Evolutionary conservation across 2,797 vertebrate species (phyloP), one percentile per base, ranked within the genome.

Genomic region (Micrastur ruficollis): DNA sequence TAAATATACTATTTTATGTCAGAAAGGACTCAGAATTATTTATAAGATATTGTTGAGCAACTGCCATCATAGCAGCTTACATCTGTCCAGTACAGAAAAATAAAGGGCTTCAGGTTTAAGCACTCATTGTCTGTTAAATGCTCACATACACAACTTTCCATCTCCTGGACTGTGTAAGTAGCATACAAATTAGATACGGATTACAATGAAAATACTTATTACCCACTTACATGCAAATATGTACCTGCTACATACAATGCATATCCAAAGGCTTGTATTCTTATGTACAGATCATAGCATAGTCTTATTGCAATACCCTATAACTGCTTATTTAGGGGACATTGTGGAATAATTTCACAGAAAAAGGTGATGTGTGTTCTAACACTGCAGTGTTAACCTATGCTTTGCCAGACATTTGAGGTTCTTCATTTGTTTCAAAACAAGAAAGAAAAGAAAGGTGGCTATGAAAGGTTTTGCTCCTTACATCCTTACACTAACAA

Each of bases 1-100:
- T 97, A 97, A 97, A 98, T 97, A 97, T 89, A 92, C 75, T 93
- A 96, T 93, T 97, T 95, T 92, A 95, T 80, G 94, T 95, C 92
- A 93, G 56, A 97, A 97, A 97, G 63, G 27, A 76, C 72, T 96
- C 40, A 8, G 71, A 88, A 95, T 89, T 97, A 92, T 97, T 94
- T 92, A 70, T 82, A 96, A 40, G 20, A 79, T 50, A 95, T 59
- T 91, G 66, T 26, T 93, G 67, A 96, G 56, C 94, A 95, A 94
- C 42, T 58, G 36, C 55, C 73, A 89, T 58, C 50, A 34, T 12
- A 89, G 52, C 32, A 72, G 71, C 82, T 92, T 92, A 90, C 27
- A 93, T 63, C 34, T 96, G 74, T 42, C 88, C 95, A 59, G 38
- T 42, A 66, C 14, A 38, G 63, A 93, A 91, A 96, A 93, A 90